These are phyloP conservation scores for Microcebus jonahi DNA, from an alignment of 2,113 vertebrate species.

Conservation along the genomic window DNA sequence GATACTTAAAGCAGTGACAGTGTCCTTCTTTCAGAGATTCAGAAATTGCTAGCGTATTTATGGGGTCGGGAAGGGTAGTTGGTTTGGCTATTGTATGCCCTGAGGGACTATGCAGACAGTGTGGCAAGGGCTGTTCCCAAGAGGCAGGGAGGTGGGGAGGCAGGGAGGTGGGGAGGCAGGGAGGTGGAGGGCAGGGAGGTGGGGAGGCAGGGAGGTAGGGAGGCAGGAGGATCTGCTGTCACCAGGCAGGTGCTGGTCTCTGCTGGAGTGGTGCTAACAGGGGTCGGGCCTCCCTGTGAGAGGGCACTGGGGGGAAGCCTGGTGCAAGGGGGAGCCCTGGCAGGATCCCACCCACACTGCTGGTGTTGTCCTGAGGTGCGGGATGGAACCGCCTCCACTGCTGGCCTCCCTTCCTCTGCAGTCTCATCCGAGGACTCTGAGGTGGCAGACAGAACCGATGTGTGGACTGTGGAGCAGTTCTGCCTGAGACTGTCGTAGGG, in stretches of 20 bases:
- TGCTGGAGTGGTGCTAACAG: rapidly evolving
- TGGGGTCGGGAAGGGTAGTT: background rate
- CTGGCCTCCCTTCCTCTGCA: background rate
- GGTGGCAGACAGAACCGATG: background rate
- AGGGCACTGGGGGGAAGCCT: background rate
- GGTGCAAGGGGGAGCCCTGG: rapidly evolving
- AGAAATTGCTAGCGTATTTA: background rate
- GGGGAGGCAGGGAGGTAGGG: background rate
- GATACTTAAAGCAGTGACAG: background rate
- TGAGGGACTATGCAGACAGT: background rate
- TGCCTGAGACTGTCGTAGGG: background rate
- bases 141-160: background rate
- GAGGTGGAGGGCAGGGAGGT: too few species aligned
- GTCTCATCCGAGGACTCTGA: background rate
- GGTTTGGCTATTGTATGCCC: too few species aligned
- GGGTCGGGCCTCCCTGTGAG: background rate
- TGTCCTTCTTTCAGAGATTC: background rate
- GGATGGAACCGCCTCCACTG: background rate
- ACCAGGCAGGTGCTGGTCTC: background rate
- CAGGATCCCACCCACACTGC: too few species aligned
- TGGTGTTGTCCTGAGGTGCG: background rate
- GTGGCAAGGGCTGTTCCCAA: background rate
- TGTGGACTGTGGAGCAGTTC: background rate
- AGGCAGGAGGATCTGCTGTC: background rate
- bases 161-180: background rate